phyloP scores from a whole-genome alignment of 92 coral and sea anemone species.

The Chrysogorgia sp. region DNA sequence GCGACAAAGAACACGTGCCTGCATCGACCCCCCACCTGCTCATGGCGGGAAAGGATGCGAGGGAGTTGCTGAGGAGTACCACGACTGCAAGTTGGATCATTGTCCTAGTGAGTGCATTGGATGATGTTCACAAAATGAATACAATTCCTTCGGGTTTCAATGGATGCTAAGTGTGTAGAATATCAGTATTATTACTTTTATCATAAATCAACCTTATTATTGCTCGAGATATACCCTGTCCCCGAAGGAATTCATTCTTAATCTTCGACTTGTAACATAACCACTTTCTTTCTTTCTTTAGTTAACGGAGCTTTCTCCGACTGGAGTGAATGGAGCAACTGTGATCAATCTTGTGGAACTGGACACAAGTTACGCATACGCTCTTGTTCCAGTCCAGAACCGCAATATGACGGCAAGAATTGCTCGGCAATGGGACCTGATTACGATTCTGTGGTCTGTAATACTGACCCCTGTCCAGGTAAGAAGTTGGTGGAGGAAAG shows the following conservation, averaged over 20 bases:
- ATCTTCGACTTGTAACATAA: not conserved
- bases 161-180: not conserved
- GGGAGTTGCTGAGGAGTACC: constrained; percentile 78
- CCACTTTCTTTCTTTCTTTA: constrained; percentile 25
- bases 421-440: constrained; percentile 76
- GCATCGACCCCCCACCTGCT: constrained; percentile 91
- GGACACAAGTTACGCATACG: constrained; percentile 94
- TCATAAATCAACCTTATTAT: not conserved
- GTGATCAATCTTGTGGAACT: constrained; percentile 97
- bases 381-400: constrained; percentile 91
- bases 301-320: constrained; percentile 84
- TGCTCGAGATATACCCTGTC: not conserved
- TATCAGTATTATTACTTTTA: too few relatives aligned
- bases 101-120: constrained; percentile 74
- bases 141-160: not conserved
- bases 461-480: constrained; percentile 63
- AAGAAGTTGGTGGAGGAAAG: constrained; percentile 23
- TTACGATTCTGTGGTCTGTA: constrained; percentile 76
- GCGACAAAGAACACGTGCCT: constrained; percentile 81
- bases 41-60: constrained; percentile 94
- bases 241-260: not conserved
- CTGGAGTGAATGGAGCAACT: constrained; percentile 97
- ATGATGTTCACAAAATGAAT: not conserved
- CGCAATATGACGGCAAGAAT: constrained; percentile 88
- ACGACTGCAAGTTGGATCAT: constrained; percentile 80